Percentiles rank a stretch among this genome's conserved stretches.
These are phyloP conservation scores for Daktulosphaira vitifoliae DNA, from an alignment of 1,140 invertebrate genomes.

Conservation along the genomic window DNA sequence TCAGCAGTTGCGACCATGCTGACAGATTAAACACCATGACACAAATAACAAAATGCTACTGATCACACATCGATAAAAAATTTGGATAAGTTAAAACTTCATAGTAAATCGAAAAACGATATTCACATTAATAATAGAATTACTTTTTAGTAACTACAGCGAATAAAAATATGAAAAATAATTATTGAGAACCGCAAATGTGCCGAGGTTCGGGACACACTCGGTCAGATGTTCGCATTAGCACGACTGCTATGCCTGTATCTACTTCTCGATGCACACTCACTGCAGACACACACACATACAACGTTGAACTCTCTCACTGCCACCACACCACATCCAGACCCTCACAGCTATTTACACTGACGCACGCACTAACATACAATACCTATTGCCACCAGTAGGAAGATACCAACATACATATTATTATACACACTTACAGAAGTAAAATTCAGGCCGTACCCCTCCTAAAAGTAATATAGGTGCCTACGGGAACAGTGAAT, in stretches of 20 bases:
- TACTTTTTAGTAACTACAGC: no score
- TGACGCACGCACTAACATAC: not conserved
- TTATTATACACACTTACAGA: not conserved
- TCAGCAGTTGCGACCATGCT: no score
- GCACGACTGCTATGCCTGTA: not conserved
- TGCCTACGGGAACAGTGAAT: no score
- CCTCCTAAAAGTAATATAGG: not conserved
- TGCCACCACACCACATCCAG: not conserved
- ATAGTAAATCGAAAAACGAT: no score
- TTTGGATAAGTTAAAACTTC: no score
- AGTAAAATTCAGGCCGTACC: conserved; percentile 10
- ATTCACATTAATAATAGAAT: no score
- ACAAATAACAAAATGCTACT: no score
- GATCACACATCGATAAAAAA: no score
- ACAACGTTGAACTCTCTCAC: not conserved
- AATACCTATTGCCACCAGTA: not conserved
- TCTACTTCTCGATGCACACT: not conserved
- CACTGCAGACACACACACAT: not conserved
- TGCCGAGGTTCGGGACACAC: conserved; percentile 16
- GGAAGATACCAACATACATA: not conserved
- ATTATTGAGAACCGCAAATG: not conserved
- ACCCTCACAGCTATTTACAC: not conserved
- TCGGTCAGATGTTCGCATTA: conserved; percentile 3
- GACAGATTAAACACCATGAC: no score
- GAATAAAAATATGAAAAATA: not conserved